phyloP scores from a whole-genome alignment of 1,140 invertebrate genomes.

The Musca domestica region DNA sequence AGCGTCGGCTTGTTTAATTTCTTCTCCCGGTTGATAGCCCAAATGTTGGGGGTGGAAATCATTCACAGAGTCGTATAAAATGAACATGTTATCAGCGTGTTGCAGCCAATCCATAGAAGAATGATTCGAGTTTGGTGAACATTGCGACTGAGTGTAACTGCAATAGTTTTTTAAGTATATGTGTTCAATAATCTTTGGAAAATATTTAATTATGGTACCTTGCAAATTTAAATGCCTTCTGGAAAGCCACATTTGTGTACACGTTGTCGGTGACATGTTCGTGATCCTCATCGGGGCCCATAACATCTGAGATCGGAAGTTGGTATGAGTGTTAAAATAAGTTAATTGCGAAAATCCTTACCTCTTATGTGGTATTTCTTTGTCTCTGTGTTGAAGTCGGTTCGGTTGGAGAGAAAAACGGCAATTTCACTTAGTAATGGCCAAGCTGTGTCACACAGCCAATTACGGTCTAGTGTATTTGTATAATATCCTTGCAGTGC shows the following conservation, averaged over 20 bases:
- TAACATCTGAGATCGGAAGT: constrained; percentile 52
- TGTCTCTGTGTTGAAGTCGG: constrained; percentile 54
- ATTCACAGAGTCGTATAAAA: constrained; percentile 53
- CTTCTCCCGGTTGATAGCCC: constrained; percentile 53
- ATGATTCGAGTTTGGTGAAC: background rate
- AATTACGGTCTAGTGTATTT: constrained; percentile 55
- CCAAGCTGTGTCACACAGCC: constrained; percentile 55
- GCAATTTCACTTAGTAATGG: constrained; percentile 58
- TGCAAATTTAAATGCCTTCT: constrained; percentile 59
- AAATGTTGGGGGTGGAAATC: constrained; percentile 60
- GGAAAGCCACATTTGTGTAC: constrained; percentile 60
- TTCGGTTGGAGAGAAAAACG: constrained; percentile 59
- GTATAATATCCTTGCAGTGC: constrained; percentile 57
- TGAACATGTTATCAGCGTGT: constrained; percentile 55
- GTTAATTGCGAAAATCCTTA: constrained; percentile 34
- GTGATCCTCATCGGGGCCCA: constrained; percentile 63
- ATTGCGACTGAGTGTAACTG: constrained; percentile 7
- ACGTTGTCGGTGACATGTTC: constrained; percentile 58
- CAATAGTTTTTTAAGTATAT: background rate
- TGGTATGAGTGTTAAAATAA: background rate
- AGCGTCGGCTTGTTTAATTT: constrained; percentile 60
- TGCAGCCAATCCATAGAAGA: constrained; percentile 49
- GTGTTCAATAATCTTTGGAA: no score
- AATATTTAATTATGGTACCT: background rate
- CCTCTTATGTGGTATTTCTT: constrained; percentile 56